Base-by-base conservation (phyloP, 1,140 invertebrate species). In the Drosophila orena region DNA sequence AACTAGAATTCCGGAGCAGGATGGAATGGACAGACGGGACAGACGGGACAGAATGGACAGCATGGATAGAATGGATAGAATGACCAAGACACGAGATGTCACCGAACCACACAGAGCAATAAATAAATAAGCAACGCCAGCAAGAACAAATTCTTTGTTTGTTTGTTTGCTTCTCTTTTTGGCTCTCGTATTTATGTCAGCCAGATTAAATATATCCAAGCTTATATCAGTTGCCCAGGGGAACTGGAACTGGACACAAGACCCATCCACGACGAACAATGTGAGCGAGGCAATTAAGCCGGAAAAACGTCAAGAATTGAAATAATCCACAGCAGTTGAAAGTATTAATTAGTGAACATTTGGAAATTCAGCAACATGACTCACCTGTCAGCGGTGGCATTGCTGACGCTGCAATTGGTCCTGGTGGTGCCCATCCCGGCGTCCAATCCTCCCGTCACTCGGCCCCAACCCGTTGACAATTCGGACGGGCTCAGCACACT, bases 51-150 rank as follows among this genome's bases (percentile, higher is more conserved):
- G 27, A 27, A 27, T 8, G 1, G 27, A 2, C 6, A 8, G 27
- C 7, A 30, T 30, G 8, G 30, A 10, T 8, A 8, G 7, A 30
- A 30, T 30, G 58, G 35, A 34, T 30, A 8, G 34, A 34, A 46
- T 50, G 44, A 44, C 40, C 62, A 77, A 81, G 55, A 72, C 73
- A 77, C 60, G 58, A 65, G 53, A 61, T 90, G 85, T 83, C 80
- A 85, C 75, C 66, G 50, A 53, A 57, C 50, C 85, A 64, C 61
- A 88, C 66, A 79, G 79, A 77, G 80, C 79, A 80, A 88, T 88
- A 88, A 88, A 85, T 90, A 85, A 88, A 88, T 85, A 88, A 83
- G 69, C 81, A 78, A 76, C 24, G 64, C 49, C 83, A 53, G 47
- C 58, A 76, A 15, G 20, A 50, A 78, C 46, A 55, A 22, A 65